phyloP scores from a whole-genome alignment of 2,113 vertebrate genomes.

The Capra hircus region DNA sequence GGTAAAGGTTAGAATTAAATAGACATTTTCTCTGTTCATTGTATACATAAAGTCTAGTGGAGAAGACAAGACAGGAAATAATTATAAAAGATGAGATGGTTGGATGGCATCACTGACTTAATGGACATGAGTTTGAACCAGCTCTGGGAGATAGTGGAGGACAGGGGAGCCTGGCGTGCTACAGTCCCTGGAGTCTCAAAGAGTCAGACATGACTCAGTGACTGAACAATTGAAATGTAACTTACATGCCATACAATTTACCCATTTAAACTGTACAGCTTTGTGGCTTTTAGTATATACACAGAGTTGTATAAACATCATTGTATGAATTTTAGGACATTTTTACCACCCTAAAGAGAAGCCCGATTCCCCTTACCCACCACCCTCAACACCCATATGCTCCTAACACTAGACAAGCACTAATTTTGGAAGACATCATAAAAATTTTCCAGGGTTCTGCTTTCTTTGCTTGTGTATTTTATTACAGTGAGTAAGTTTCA shows the following conservation, averaged over 20 bases:
- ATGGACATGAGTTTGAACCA: background rate
- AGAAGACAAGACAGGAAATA: background rate
- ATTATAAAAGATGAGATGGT: background rate
- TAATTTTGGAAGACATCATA: background rate
- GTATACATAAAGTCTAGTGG: background rate
- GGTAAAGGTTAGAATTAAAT: background rate
- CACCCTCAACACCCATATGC: background rate
- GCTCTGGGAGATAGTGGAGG: background rate
- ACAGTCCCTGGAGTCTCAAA: background rate
- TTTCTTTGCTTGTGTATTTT: background rate
- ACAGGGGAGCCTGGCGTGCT: background rate
- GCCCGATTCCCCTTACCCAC: background rate
- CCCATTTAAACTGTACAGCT: background rate
- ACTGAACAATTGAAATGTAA: background rate
- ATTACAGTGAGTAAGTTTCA: background rate
- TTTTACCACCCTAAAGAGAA: background rate
- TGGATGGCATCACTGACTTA: background rate
- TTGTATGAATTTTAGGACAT: background rate
- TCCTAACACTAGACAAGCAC: background rate
- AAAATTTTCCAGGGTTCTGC: background rate
- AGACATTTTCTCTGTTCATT: background rate
- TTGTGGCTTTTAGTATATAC: background rate
- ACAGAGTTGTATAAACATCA: background rate
- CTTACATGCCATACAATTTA: background rate
- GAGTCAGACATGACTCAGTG: background rate